Evolutionary conservation across 2,888 invertebrate genomes (phyloP), one percentile per base, ranked within the genome.

Genomic region (Dynastes tityus): DNA sequence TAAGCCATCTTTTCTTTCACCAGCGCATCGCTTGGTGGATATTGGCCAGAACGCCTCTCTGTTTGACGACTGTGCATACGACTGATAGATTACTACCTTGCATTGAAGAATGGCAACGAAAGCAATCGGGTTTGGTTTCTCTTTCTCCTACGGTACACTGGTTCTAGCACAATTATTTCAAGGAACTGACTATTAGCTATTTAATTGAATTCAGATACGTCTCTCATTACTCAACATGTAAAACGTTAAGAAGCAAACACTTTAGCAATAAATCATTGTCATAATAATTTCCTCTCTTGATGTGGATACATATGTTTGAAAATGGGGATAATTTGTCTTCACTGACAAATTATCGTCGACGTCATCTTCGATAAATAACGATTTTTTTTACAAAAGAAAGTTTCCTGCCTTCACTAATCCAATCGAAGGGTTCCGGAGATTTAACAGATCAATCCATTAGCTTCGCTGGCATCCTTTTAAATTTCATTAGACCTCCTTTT

Each of bases 361-460:
- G 37, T 16, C 16, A 29, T 40, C 29, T 22, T 58, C 55, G 40
- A 73, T 73, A 37, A 22, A 73, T 40, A 40, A 55, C 40, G 40
- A 45, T 61, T 22, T 37, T 37, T 70, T 22, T 37, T 37, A 58
- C 73, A 58, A 73, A 58, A 45, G 58, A 73, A 58, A 61, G 58
- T 73, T 73, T 8, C 40, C 40, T 40, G 40, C 58, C 58, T 40
- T 58, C 73, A 58, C 40, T 58, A 73, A 61, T 61, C 40, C 73
- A 58, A 58, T 58, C 11, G 40, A 9, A 73, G 58, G 27, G 27
- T 58, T 73, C 58, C 40, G 58, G 61, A 73, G 73, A 73, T 58
- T 58, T 73, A 73, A 58, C 58, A 73, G 61, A 58, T 73, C 73
- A 73, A 73, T 73, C 73, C 73, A 73, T 73, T 73, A 73, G 58